These are phyloP conservation scores for Melinaea menophilus DNA, from an alignment of 2,888 invertebrate genomes.

Conservation along the genomic window DNA sequence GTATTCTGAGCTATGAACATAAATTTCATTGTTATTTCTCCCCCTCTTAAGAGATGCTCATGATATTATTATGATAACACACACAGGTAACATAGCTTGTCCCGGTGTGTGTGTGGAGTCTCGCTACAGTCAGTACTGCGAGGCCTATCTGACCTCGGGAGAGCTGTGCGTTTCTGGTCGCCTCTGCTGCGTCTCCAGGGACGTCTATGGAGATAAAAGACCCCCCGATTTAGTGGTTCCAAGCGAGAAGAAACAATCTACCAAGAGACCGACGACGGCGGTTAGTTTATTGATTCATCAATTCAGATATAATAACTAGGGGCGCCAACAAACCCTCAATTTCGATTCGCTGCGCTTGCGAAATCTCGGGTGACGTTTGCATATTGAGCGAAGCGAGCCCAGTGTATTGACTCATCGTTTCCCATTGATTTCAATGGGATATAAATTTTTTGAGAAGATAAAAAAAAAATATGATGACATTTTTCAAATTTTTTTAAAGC, in stretches of 20 bases:
- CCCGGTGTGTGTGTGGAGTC: conserved; percentile 91
- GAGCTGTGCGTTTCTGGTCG: conserved; percentile 86
- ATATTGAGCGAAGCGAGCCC: no score
- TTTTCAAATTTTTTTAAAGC: no score
- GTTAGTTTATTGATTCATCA: conserved; percentile 39
- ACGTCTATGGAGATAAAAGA: conserved; percentile 83
- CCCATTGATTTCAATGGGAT: no score
- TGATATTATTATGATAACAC: background rate
- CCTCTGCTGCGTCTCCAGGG: conserved; percentile 89
- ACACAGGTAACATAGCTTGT: conserved; percentile 79
- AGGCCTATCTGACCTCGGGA: conserved; percentile 86
- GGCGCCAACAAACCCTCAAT: background rate
- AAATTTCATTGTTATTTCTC: background rate
- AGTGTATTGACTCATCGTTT: no score
- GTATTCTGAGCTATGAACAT: background rate
- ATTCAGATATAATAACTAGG: background rate
- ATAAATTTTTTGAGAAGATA: no score
- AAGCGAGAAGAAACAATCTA: conserved; percentile 65
- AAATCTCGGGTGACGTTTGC: no score
- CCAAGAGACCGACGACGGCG: conserved; percentile 60
- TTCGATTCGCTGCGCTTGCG: no score
- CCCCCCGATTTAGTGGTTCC: conserved; percentile 86
- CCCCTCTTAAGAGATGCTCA: background rate
- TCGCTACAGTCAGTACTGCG: conserved; percentile 89
- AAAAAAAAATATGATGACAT: no score